phyloP scores from a whole-genome alignment of 2,113 vertebrate genomes.

The Saimiri boliviensis region DNA sequence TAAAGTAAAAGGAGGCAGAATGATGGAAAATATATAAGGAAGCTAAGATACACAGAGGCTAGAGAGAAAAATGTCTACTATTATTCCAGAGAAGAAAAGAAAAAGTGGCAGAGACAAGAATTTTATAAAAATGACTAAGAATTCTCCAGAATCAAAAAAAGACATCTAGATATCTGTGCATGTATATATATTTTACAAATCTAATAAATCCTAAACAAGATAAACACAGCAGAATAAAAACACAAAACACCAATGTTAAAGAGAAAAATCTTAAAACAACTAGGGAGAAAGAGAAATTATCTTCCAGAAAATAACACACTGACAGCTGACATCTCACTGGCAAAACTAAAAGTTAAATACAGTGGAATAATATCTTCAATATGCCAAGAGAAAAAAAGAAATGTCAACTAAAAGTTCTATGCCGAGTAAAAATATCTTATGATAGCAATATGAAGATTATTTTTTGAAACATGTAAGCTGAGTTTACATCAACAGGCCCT shows the following conservation, averaged over 20 bases:
- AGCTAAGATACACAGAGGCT: not conserved
- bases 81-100: not conserved
- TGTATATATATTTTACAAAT: not conserved
- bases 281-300: not conserved
- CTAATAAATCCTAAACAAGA: not conserved
- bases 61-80: not conserved
- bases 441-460: not conserved
- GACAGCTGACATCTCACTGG: not conserved
- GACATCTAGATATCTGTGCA: too few relatives aligned
- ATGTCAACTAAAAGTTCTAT: not conserved
- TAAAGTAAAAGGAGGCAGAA: not conserved
- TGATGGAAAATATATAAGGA: not conserved
- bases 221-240: not conserved
- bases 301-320: not conserved
- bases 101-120: not conserved
- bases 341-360: not conserved
- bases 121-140: not conserved
- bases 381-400: not conserved
- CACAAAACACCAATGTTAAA: not conserved
- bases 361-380: not conserved
- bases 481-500: not conserved
- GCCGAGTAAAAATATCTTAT: not conserved
- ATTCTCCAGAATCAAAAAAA: not conserved
- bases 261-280: not conserved
- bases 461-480: not conserved